Base-by-base conservation (phyloP, 2,888 invertebrate genomes). In the Scaptomyza cyrtandrae region DNA sequence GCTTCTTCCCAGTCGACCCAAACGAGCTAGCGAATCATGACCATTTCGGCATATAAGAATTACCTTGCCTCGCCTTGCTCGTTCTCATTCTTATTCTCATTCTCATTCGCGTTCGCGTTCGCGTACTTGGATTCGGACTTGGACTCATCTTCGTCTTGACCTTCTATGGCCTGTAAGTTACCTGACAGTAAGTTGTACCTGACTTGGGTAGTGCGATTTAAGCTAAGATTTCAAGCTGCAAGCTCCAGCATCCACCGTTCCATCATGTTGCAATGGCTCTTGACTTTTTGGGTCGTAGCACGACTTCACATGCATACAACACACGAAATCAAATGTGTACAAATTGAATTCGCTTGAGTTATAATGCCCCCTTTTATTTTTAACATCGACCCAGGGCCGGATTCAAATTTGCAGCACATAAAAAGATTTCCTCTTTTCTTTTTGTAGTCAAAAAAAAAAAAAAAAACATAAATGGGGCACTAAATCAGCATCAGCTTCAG, bases 31-130 rank as follows among this genome's bases (percentile, higher is more conserved):
- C 83, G 80, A 86, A 75, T 86, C 83, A 84, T 88, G 88, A 80
- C 88, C 83, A 84, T 82, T 83, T 80, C 80, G 57, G 83, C 80
- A 86, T 75, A 71, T 73, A 71, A 82, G 80, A 88, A 88, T 88
- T 84, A 75, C 83, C 86, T 75, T 71, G 59, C 65, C 73, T 65
- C 29, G 35, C 11, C 62, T 48, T 14, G 53, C 50, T 67, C 46
- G 24, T 53, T 44, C 67, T 52, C 53, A 27, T 59, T 14, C 14
- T 10, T 11, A 11, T 16, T 13, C 35, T 48, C 27, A n/a, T 27
- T 46, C 1, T 10, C n/a, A 7, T 46, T 46, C 7, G 19, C 19
- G 19, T 19, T 19, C 19, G 19, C 19, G 19, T 19, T 19, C 19
- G 2, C 19, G 19, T 19, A 19, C 19, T 19, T 19, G 19, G 19